phyloP scores from a whole-genome alignment of 2,888 invertebrate genomes.

The Byasa hedistus region DNA sequence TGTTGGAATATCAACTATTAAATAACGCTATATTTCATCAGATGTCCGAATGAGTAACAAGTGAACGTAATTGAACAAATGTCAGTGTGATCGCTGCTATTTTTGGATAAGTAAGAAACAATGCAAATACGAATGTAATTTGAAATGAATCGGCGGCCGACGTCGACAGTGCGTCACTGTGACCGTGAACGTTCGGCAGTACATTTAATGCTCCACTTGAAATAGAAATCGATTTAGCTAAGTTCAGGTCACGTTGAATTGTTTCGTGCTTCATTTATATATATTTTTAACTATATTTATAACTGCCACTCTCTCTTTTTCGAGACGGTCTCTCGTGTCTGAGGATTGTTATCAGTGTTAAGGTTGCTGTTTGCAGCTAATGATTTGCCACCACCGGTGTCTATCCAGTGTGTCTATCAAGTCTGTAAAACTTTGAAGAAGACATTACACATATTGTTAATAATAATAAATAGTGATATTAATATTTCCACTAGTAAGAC shows the following conservation, averaged over 20 bases:
- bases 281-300: too few species aligned
- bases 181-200: constrained; percentile 11
- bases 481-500: too few species aligned
- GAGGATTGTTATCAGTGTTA: too few species aligned
- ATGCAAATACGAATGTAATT: constrained; percentile 28
- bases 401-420: too few species aligned
- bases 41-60: constrained; percentile 5
- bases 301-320: too few species aligned
- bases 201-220: constrained; percentile 2
- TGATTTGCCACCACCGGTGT: too few species aligned
- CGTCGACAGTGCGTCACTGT: constrained; percentile 28
- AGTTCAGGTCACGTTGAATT: not conserved
- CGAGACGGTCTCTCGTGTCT: too few species aligned
- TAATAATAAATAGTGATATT: too few species aligned
- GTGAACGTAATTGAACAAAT: not conserved
- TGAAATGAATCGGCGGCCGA: constrained; percentile 25
- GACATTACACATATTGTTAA: too few species aligned
- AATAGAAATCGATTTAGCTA: constrained; percentile 6
- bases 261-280: too few species aligned
- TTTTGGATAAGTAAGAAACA: constrained; percentile 23
- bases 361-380: too few species aligned
- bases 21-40: not conserved
- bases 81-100: constrained; percentile 8
- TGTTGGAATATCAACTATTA: not conserved
- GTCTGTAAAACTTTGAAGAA: too few species aligned